Evolutionary conservation across 2,888 invertebrate species (phyloP), one percentile per base, ranked within the genome.

Genomic region (Drosophila siamana): DNA sequence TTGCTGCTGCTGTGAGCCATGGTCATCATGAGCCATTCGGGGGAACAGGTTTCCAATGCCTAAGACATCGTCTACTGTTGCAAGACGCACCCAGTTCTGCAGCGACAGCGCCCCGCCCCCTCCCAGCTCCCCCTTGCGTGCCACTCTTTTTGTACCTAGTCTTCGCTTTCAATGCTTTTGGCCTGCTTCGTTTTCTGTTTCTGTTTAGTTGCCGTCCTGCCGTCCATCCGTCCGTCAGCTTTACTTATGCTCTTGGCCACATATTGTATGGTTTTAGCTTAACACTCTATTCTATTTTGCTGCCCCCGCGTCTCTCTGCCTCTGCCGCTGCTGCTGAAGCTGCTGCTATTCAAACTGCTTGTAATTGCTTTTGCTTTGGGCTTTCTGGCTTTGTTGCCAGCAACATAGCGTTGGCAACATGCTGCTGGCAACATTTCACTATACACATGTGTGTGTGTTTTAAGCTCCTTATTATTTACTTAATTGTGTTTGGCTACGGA

Each of bases 111-210:
- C 66, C 19, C 51, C 57, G 24, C 28, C 11, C 8, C 11, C 22
- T 11, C 52, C 22, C 46, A 5, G 7, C 13, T 16, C 13, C 30
- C 19, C 26, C 9, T 11, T 38, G 36, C 26, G n/a, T n/a, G n/a
- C 22, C 38, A 43, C 4, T 1, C 22, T 66, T 60, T n/a, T n/a
- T n/a, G n/a, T n/a, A n/a, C n/a, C 40, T 63, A 69, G 68, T 77
- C 70, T 87, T 85, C 84, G 84, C 86, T 84, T 84, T 87, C 84
- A 80, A 70, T 85, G 83, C 69, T 73, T 74, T 70, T 80, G 80
- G 74, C 66, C 72, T 72, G 69, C 68, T 74, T 80, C 68, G 76
- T 59, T 62, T 68, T 59, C 69, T 60, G 38, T 50, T 62, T 41
- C 38, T 54, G 61, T 52, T 70, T 63, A n/a, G n/a, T n/a, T n/a